phyloP scores from a whole-genome alignment of 2,888 invertebrate species.

The Stenolophus ochropezus region DNA sequence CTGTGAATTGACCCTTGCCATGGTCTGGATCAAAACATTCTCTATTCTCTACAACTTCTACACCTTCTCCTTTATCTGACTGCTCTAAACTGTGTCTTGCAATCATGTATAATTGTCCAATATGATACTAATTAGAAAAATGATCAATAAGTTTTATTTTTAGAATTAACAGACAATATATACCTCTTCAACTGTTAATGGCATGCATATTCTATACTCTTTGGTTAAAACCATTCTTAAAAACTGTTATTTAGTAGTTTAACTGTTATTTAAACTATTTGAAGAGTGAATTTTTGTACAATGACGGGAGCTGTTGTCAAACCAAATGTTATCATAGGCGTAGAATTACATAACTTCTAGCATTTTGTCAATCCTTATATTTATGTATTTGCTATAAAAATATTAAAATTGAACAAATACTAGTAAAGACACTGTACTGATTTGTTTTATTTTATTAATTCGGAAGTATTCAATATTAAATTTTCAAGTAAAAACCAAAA shows the following conservation, averaged over 20 bases:
- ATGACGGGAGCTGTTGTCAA: too few relatives aligned
- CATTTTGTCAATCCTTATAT: too few relatives aligned
- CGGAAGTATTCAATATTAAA: too few relatives aligned
- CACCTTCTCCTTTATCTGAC: constrained; percentile 91
- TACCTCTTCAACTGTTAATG: constrained; percentile 93
- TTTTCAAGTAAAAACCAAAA: too few relatives aligned
- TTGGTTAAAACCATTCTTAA: constrained; percentile 86
- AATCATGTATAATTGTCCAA: constrained; percentile 96
- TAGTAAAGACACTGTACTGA: too few relatives aligned
- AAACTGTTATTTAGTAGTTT: background rate
- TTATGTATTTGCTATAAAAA: too few relatives aligned
- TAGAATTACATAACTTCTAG: too few relatives aligned
- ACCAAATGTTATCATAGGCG: too few relatives aligned
- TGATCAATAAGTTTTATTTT: constrained; percentile 45
- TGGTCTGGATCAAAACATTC: constrained; percentile 86
- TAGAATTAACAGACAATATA: constrained; percentile 61
- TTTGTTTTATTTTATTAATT: too few relatives aligned
- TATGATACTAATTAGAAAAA: constrained; percentile 82
- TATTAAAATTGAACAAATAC: too few relatives aligned
- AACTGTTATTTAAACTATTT: background rate
- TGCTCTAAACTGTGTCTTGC: constrained; percentile 95
- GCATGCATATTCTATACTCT: constrained; percentile 95
- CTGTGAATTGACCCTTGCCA: constrained; percentile 91
- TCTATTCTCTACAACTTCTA: constrained; percentile 91
- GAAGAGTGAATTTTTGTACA: background rate